A percentile compares a stretch with the other conserved stretches of the same genome.
phyloP scores from a whole-genome alignment of 2,113 vertebrate genomes.

The Psilopsiagon aurifrons region DNA sequence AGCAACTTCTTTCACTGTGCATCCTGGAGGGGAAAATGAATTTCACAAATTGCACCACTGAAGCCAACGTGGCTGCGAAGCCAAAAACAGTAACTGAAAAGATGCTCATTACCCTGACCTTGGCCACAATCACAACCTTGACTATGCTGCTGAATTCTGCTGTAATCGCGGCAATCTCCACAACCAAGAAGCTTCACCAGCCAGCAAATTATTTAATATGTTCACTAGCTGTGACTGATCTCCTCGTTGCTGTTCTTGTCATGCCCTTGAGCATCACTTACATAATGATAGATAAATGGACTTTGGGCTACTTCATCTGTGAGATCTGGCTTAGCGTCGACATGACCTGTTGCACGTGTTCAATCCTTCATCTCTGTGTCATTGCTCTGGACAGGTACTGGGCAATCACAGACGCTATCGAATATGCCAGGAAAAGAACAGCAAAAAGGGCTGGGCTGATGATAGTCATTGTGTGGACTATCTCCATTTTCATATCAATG shows the following conservation, averaged over 20 bases:
- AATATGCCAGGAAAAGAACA: constrained; percentile 85
- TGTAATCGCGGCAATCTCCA: constrained; percentile 86
- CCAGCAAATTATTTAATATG: constrained; percentile 92
- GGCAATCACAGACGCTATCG: constrained; percentile 89
- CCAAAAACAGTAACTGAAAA: constrained; percentile 80
- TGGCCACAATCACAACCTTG: constrained; percentile 80
- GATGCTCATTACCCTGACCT: constrained; percentile 77
- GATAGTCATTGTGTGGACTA: constrained; percentile 83
- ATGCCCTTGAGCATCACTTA: constrained; percentile 91
- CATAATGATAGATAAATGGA: constrained; percentile 85
- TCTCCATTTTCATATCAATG: constrained; percentile 87
- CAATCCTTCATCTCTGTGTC: constrained; percentile 89
- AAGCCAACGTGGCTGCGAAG: constrained; percentile 57
- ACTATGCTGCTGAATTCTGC: constrained; percentile 83
- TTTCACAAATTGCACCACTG: constrained; percentile 81
- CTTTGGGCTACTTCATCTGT: constrained; percentile 84
- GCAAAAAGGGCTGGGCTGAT: constrained; percentile 80
- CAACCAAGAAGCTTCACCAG: constrained; percentile 89
- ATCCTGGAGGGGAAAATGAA: constrained; percentile 70
- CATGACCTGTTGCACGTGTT: constrained; percentile 92
- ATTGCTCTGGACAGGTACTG: constrained; percentile 91
- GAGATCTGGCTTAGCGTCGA: constrained; percentile 90
- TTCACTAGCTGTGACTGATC: constrained; percentile 88
- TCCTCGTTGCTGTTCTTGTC: constrained; percentile 86
- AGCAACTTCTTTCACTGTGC: constrained; percentile 16